Base-by-base conservation (phyloP, 2,888 invertebrate genomes). In the Drosophila kuntzei region DNA sequence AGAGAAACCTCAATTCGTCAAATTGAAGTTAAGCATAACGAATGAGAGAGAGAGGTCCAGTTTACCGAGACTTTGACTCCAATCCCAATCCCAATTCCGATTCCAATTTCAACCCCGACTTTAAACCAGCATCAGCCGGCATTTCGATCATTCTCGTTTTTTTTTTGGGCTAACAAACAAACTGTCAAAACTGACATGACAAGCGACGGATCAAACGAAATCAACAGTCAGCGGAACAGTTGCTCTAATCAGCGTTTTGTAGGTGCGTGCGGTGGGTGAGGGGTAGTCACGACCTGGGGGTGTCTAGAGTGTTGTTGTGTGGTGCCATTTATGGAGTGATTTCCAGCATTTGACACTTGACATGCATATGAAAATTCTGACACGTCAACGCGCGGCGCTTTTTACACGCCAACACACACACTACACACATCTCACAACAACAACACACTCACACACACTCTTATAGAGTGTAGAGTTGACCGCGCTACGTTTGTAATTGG, bases 321-420 rank as follows among this genome's bases (percentile, higher is more conserved):
- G 62, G 12, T 71, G 71, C 72, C 73, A 72, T 76, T 76, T 76
- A 76, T 72, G 72, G 72, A 72, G 59, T 65, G 72, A 84, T 82
- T 83, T 77, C 74, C 76, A 69, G 58, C 76, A 66, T 76, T 87
- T 89, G 88, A 89, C 89, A 90, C 89, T 89, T 91, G 90, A 91
- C 90, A 90, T 90, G 91, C 90, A 90, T 91, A 91, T 90, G 90
- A 91, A 90, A 91, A 91, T 91, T 91, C 86, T 91, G 91, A 91
- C 91, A 91, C 91, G 92, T 92, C 92, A 91, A 90, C 91, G 90
- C 89, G 69, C 72, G 72, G 71, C 55, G 78, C 68, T 80, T 71
- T 77, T 67, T 63, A 67, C 71, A 55, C 71, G 67, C 73, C 57
- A 53, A 71, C 60, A 50, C 72, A 51, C 49, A 46, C 22, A n/a